Conservation (phyloP, 2,797 vertebrate species). For the Leptodactylus fallax region DNA sequence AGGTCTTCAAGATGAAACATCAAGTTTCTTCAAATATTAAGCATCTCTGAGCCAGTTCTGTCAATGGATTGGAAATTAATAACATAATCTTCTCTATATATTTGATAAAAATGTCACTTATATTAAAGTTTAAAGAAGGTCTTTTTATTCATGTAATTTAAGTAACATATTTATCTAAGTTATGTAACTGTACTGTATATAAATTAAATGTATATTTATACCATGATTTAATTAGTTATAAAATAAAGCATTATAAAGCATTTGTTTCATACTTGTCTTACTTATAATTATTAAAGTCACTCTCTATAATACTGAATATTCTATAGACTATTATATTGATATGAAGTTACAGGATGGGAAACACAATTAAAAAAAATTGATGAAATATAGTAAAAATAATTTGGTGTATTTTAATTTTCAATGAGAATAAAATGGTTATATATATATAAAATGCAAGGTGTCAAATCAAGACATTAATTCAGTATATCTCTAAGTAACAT, state of each 20-base stretch:
- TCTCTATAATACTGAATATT: neutral
- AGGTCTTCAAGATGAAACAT: conserved; percentile 38
- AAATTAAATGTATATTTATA: neutral
- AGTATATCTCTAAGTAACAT: conserved; percentile 20
- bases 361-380: too few relatives aligned
- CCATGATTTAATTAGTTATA: too few relatives aligned
- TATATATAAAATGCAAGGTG: neutral
- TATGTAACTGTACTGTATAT: neutral
- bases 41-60: neutral
- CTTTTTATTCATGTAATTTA: too few relatives aligned
- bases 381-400: too few relatives aligned
- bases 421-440: neutral
- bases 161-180: neutral
- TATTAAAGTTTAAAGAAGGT: neutral
- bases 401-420: neutral
- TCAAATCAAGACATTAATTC: conserved; percentile 29
- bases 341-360: too few relatives aligned
- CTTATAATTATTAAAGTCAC: neutral
- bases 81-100: too few relatives aligned
- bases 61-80: neutral
- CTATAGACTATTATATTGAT: neutral
- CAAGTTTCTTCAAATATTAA: neutral
- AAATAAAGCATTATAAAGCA: neutral
- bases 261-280: neutral
- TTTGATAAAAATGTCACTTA: neutral